A percentile compares a stretch with the other conserved stretches of the same genome.
Evolutionary conservation across 2,797 vertebrate genomes (phyloP).

Genomic region (Pagetopsis macropterus): DNA sequence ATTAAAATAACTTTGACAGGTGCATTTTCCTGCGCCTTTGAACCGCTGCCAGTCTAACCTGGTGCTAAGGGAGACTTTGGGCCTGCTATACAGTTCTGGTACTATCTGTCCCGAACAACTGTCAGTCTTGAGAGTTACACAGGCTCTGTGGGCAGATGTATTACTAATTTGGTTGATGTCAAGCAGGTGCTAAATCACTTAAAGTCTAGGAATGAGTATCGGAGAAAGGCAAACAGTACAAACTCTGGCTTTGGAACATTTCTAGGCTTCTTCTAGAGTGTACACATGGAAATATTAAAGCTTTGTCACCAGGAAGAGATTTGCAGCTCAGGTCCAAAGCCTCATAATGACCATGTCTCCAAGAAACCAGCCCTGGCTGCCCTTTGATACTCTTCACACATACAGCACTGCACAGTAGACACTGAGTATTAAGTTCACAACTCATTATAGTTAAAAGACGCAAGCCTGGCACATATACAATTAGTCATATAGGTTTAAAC

Average conservation of each 20-base stretch:
- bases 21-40: slow-evolving; percentile 63
- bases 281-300: slow-evolving; percentile 81
- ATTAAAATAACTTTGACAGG: slow-evolving; percentile 68
- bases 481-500: slow-evolving; percentile 8
- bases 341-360: slow-evolving; percentile 80
- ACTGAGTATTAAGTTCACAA: slow-evolving; percentile 23
- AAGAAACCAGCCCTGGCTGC: slow-evolving; percentile 66
- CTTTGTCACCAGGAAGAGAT: slow-evolving; percentile 81
- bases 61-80: slow-evolving; percentile 17
- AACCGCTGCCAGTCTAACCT: slow-evolving; percentile 53
- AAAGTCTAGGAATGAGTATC: slow-evolving; percentile 47
- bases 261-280: slow-evolving; percentile 55
- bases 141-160: slow-evolving; percentile 47
- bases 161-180: slow-evolving; percentile 64
- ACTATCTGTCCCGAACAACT: slow-evolving; percentile 30
- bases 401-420: slow-evolving; percentile 41
- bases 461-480: slow-evolving; percentile 17
- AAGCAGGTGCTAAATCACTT: slow-evolving; percentile 76
- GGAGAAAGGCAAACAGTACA: slow-evolving; percentile 41
- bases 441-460: slow-evolving; percentile 20
- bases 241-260: slow-evolving; percentile 53
- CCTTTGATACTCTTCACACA: slow-evolving; percentile 61
- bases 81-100: slow-evolving; percentile 19
- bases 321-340: slow-evolving; percentile 81
- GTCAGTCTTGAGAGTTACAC: slow-evolving; percentile 41